A percentile compares a stretch with the other conserved stretches of the same genome.
phyloP scores from a whole-genome alignment of 2,888 invertebrate species.

The Minunthozetes semirufus region DNA sequence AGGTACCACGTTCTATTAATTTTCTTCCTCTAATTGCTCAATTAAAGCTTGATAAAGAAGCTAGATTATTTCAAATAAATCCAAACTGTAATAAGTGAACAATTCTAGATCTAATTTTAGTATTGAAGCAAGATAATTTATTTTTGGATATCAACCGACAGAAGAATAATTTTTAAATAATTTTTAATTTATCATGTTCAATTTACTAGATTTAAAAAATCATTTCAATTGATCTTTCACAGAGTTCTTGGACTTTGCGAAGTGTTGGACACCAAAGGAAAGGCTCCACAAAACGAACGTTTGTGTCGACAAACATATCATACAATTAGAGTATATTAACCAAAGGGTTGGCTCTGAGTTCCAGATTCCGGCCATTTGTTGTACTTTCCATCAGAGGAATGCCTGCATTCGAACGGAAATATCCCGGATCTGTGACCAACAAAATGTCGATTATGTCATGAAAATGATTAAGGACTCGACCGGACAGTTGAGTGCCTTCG shows the following conservation, averaged over 20 bases:
- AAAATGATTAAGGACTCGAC: not conserved
- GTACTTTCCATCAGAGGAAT: not conserved
- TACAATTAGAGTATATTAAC: conserved; percentile 25
- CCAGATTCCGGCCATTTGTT: not conserved
- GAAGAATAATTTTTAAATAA: too few relatives aligned
- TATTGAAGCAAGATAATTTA: too few relatives aligned
- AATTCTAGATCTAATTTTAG: too few relatives aligned
- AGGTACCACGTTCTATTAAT: too few relatives aligned
- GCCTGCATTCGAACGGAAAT: not conserved
- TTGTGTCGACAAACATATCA: conserved; percentile 26
- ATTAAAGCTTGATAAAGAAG: too few relatives aligned
- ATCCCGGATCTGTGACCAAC: not conserved
- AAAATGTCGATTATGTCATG: not conserved
- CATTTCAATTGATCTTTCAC: not conserved
- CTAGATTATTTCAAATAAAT: not conserved
- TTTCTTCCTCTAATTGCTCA: too few relatives aligned
- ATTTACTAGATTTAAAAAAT: too few relatives aligned
- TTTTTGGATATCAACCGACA: too few relatives aligned
- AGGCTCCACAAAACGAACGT: not conserved
- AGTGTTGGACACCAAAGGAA: conserved; percentile 9
- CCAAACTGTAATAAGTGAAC: too few relatives aligned
- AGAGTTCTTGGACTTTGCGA: conserved; percentile 31
- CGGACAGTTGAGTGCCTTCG: not conserved
- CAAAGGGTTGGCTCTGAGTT: not conserved
- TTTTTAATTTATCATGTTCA: not conserved